phyloP scores from a whole-genome alignment of 1,140 invertebrate species.

The Cydia splendana region DNA sequence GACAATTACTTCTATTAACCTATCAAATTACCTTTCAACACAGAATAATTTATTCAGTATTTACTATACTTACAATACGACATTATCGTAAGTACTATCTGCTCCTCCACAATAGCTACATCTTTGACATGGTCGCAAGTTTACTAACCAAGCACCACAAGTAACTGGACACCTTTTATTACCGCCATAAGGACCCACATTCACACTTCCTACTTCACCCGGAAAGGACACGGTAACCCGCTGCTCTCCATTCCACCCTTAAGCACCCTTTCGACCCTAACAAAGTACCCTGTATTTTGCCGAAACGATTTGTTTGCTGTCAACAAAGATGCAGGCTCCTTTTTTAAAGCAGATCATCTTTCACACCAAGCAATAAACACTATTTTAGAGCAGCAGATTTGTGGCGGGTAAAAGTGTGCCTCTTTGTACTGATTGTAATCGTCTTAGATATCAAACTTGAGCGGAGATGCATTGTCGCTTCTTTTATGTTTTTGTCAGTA shows the following conservation, averaged over 20 bases:
- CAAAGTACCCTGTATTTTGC: slow-evolving; percentile 59
- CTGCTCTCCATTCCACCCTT: slow-evolving; percentile 69
- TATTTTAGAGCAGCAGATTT: not conserved
- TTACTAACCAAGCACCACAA: slow-evolving; percentile 11
- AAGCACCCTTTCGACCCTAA: slow-evolving; percentile 63
- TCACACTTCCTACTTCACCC: slow-evolving; percentile 39
- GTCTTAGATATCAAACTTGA: slow-evolving; percentile 67
- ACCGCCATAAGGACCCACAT: slow-evolving; percentile 19
- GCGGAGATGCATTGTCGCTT: slow-evolving; percentile 49
- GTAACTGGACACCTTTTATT: slow-evolving; percentile 30
- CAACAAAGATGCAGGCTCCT: slow-evolving; percentile 71
- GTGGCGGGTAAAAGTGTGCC: slow-evolving; percentile 48
- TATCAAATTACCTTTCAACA: not conserved
- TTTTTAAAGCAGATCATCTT: slow-evolving; percentile 16
- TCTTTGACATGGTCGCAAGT: not conserved
- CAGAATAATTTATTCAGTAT: not conserved
- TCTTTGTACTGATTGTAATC: slow-evolving; percentile 67
- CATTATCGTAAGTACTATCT: not conserved
- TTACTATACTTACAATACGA: not conserved
- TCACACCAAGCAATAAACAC: not conserved
- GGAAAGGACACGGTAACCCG: slow-evolving; percentile 72
- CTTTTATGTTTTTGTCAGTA: slow-evolving; percentile 57
- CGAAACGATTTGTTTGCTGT: slow-evolving; percentile 77
- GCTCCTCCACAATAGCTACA: not conserved
- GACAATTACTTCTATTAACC: not conserved